Conservation (phyloP, 1,140 invertebrate species). For the Scaptomyza montana region DNA sequence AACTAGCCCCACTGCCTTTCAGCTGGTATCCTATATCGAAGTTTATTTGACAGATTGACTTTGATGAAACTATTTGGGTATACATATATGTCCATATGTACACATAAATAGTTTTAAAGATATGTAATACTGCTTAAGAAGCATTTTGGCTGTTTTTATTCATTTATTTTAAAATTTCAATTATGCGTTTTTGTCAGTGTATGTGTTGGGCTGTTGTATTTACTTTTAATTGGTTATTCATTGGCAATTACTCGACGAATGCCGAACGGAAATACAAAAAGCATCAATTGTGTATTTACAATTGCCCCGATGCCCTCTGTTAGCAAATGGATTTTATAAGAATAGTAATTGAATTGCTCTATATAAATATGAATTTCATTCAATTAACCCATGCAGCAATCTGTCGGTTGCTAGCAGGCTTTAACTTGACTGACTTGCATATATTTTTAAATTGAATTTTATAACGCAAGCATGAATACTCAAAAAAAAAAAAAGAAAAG, state of each 20-base stretch:
- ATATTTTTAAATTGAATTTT: slow-evolving; percentile 34
- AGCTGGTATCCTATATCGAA: slow-evolving; percentile 35
- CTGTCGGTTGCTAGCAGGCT: not conserved
- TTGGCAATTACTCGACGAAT: slow-evolving; percentile 45
- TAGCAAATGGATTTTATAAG: slow-evolving; percentile 28
- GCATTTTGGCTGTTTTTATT: not conserved
- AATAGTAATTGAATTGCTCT: slow-evolving; percentile 38
- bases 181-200: slow-evolving; percentile 54
- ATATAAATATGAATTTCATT: slow-evolving; percentile 15
- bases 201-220: slow-evolving; percentile 41
- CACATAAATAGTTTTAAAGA: not conserved
- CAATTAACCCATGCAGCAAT: slow-evolving; percentile 8
- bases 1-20: not conserved
- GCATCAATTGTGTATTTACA: slow-evolving; percentile 18
- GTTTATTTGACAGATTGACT: slow-evolving; percentile 57
- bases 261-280: slow-evolving; percentile 11
- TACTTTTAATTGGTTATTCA: slow-evolving; percentile 71
- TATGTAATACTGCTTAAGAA: not conserved
- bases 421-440: not conserved
- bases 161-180: slow-evolving; percentile 59
- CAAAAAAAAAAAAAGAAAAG: too few species aligned
- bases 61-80: slow-evolving; percentile 16
- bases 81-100: not conserved
- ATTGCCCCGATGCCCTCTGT: not conserved
- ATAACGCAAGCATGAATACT: not conserved